Evolutionary conservation across 1,140 invertebrate species (phyloP).

Genomic region (Apis laboriosa): DNA sequence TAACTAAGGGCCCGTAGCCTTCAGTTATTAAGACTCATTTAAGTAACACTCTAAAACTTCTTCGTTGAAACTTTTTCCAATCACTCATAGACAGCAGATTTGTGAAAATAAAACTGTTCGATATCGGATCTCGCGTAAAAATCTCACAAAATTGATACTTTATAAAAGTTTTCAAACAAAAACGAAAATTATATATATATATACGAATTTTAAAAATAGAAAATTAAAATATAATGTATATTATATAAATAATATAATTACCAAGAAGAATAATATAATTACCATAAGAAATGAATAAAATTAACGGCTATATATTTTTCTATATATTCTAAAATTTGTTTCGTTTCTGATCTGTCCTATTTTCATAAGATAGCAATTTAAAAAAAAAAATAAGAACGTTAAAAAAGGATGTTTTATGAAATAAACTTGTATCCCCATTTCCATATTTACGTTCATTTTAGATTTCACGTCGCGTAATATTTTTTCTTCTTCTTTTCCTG

Average conservation of each 20-base stretch:
- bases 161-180: background rate
- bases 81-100: no score
- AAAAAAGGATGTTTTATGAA: background rate
- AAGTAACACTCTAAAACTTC: slow-evolving; percentile 35
- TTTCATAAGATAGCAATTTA: background rate
- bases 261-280: no score
- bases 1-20: slow-evolving; percentile 58
- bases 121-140: background rate
- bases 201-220: no score
- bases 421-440: no score
- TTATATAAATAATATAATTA: no score
- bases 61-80: background rate
- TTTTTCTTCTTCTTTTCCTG: slow-evolving; percentile 16
- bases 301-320: no score
- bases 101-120: background rate
- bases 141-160: background rate
- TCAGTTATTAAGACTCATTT: slow-evolving; percentile 53
- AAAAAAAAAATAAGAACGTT: background rate
- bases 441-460: background rate
- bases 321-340: background rate
- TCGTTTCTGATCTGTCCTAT: no score
- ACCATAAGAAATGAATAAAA: no score
- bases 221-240: no score
- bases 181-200: no score
- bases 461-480: background rate